Percentiles rank a stretch among this genome's conserved stretches.
phyloP scores from a whole-genome alignment of 2,888 invertebrate species.

The Pammene aurita region DNA sequence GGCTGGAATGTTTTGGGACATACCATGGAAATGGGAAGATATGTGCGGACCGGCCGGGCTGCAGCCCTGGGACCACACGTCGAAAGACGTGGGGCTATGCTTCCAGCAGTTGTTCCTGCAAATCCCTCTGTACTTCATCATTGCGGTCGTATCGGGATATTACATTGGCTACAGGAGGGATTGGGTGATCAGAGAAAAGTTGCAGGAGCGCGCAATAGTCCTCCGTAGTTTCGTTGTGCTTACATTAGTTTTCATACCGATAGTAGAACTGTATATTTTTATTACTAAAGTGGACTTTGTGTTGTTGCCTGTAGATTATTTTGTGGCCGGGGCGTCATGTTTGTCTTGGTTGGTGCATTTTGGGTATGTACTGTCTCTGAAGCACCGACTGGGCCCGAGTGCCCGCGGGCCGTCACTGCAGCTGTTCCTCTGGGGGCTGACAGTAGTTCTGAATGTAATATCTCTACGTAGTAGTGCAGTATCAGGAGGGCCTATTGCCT shows the following conservation, averaged over 20 bases:
- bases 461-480: constrained; percentile 86
- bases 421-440: constrained; percentile 87
- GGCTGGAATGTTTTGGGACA: constrained; percentile 52
- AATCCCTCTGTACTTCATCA: constrained; percentile 87
- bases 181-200: constrained; percentile 84
- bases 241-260: constrained; percentile 86
- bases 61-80: constrained; percentile 86
- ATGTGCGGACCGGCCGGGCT: constrained; percentile 90
- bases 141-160: constrained; percentile 91
- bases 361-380: constrained; percentile 87
- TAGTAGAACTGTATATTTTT: constrained; percentile 86
- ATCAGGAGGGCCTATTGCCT: constrained; percentile 78
- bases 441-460: constrained; percentile 86
- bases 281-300: constrained; percentile 76
- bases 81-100: constrained; percentile 91
- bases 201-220: constrained; percentile 85
- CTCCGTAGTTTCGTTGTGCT: constrained; percentile 85
- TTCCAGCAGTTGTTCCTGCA: constrained; percentile 93
- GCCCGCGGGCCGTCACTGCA: constrained; percentile 89
- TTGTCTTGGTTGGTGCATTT: constrained; percentile 93
- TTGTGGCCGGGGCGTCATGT: constrained; percentile 87
- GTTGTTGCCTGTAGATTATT: constrained; percentile 87
- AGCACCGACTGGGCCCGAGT: constrained; percentile 85
- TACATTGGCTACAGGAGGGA: constrained; percentile 88
- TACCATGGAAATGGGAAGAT: constrained; percentile 88